Percentiles rank a stretch among this genome's conserved stretches.
phyloP scores from a whole-genome alignment of 1,140 invertebrate species.

The Nixonia krombeini region DNA sequence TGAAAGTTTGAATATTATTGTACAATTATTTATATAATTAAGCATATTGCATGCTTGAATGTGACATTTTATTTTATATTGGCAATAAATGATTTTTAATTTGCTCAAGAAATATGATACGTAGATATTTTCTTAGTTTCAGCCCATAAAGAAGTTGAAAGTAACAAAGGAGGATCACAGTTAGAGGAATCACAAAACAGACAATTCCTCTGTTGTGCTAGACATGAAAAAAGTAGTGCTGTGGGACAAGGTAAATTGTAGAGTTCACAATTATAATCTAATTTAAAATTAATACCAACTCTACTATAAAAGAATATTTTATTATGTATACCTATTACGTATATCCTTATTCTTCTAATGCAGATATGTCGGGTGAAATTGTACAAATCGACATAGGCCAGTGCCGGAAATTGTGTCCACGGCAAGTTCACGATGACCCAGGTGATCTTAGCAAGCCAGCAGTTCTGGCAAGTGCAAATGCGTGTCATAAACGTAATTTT shows the following conservation, averaged over 20 bases:
- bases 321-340: neutral
- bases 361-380: conserved; percentile 63
- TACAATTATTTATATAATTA: too few relatives aligned
- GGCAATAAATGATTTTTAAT: too few relatives aligned
- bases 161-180: conserved; percentile 17
- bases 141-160: conserved; percentile 24
- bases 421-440: conserved; percentile 61
- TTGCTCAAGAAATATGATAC: neutral
- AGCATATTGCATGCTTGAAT: too few relatives aligned
- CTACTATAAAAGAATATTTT: too few relatives aligned
- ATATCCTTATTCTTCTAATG: conserved; percentile 9
- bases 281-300: neutral
- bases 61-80: too few relatives aligned
- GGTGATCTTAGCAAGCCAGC: conserved; percentile 64
- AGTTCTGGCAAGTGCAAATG: conserved; percentile 54
- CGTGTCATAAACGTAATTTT: neutral
- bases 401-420: conserved; percentile 63
- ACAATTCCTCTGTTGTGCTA: conserved; percentile 59
- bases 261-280: conserved; percentile 11
- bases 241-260: conserved; percentile 60
- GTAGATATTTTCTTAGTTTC: conserved; percentile 33
- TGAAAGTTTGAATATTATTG: too few relatives aligned
- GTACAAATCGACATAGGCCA: conserved; percentile 65
- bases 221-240: conserved; percentile 60
- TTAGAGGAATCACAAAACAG: conserved; percentile 29